Conservation (phyloP, 2,797 vertebrate species). For the Danio choprae region DNA sequence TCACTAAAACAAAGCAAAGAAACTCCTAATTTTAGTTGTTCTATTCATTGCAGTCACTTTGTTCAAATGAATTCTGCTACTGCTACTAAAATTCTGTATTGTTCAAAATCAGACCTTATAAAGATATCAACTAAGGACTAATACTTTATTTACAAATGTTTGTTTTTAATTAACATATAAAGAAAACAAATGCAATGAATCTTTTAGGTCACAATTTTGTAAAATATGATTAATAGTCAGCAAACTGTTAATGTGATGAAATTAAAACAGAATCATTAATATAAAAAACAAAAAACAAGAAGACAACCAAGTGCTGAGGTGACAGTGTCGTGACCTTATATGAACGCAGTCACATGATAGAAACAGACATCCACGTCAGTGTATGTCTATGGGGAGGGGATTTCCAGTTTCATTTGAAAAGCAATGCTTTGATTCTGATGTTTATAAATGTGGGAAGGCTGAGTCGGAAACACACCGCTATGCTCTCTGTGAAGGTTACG, state of each 20-base stretch:
- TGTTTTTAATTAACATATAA: not conserved
- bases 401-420: conserved; percentile 20
- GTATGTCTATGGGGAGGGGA: conserved; percentile 1
- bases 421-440: conserved; percentile 25
- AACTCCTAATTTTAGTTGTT: not conserved
- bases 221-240: not conserved
- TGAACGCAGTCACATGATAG: conserved; percentile 30
- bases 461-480: conserved; percentile 37
- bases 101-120: not conserved
- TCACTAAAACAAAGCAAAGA: not conserved
- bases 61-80: not conserved
- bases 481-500: conserved; percentile 33
- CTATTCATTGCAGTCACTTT: not conserved
- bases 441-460: conserved; percentile 26
- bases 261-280: not conserved
- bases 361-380: conserved; percentile 15
- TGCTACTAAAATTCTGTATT: not conserved
- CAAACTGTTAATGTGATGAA: not conserved
- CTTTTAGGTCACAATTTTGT: not conserved
- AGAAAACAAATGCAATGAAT: not conserved
- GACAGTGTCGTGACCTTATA: conserved; percentile 48
- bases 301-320: not conserved
- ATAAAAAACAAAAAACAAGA: not conserved
- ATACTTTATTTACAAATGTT: no score
- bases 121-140: not conserved